These are phyloP conservation scores for Drosophila paramelanica DNA, from an alignment of 2,888 invertebrate species.

Conservation along the genomic window DNA sequence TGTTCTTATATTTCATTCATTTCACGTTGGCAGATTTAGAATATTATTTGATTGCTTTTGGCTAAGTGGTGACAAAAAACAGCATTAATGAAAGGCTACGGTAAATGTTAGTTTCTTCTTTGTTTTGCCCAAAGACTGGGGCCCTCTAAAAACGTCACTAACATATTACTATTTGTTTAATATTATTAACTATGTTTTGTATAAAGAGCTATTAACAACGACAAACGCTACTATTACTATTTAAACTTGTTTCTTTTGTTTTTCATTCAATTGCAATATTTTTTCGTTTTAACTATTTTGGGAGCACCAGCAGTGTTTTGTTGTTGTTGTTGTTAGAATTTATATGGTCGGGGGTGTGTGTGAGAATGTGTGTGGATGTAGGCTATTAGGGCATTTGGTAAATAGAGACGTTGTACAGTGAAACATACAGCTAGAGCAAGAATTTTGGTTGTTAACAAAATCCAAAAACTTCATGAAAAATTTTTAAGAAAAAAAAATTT, in stretches of 20 bases:
- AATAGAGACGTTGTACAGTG: slow-evolving; percentile 38
- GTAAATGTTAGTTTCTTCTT: slow-evolving; percentile 26
- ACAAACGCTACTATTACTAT: slow-evolving; percentile 58
- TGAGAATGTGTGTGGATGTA: slow-evolving; percentile 1
- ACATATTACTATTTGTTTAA: slow-evolving; percentile 32
- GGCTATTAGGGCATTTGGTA: slow-evolving; percentile 10
- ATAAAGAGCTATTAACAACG: slow-evolving; percentile 69
- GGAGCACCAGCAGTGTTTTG: slow-evolving; percentile 65
- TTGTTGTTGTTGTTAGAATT: slow-evolving; percentile 11
- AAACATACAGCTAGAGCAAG: slow-evolving; percentile 2
- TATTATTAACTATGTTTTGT: slow-evolving; percentile 23
- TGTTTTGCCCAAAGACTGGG: slow-evolving; percentile 25
- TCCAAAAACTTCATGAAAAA: not conserved
- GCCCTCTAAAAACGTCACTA: slow-evolving; percentile 14
- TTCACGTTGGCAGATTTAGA: slow-evolving; percentile 51
- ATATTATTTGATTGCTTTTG: slow-evolving; percentile 52
- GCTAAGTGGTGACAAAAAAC: slow-evolving; percentile 42
- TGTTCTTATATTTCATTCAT: slow-evolving; percentile 28
- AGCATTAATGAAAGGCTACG: slow-evolving; percentile 28
- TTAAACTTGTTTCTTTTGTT: slow-evolving; percentile 10
- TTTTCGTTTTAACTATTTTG: slow-evolving; percentile 52
- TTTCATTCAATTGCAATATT: slow-evolving; percentile 26
- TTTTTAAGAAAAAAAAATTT: not conserved
- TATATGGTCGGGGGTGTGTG: slow-evolving; percentile 1
- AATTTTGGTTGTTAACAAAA: too few relatives aligned